phyloP scores from a whole-genome alignment of 2,113 vertebrate species.

The Percina caprodes region DNA sequence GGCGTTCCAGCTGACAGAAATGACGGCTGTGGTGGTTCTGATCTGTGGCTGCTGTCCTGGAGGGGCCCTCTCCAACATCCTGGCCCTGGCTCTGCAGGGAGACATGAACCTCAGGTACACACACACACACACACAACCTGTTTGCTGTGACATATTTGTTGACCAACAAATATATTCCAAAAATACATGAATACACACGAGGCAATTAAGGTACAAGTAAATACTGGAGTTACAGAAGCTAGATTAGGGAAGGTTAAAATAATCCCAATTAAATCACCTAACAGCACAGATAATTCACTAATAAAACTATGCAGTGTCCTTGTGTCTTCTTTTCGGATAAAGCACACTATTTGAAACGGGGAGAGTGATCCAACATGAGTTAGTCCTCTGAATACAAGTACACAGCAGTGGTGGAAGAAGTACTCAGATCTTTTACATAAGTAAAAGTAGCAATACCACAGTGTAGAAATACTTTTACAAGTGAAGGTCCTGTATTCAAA shows the following conservation, averaged over 20 bases:
- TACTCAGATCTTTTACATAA: too few relatives aligned
- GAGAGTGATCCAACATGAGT: too few relatives aligned
- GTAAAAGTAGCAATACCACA: too few relatives aligned
- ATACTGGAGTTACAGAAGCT: neutral
- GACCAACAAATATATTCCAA: neutral
- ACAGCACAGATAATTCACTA: too few relatives aligned
- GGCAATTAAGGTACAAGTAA: neutral
- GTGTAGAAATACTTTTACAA: too few relatives aligned
- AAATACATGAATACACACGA: neutral
- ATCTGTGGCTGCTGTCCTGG: conserved; percentile 89
- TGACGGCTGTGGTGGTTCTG: conserved; percentile 83
- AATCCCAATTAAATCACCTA: too few relatives aligned
- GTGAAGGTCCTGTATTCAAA: too few relatives aligned
- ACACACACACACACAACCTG: neutral
- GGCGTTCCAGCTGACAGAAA: conserved; percentile 76
- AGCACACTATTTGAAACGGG: too few relatives aligned
- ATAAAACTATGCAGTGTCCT: too few relatives aligned
- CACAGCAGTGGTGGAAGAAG: too few relatives aligned
- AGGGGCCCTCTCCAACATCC: conserved; percentile 86
- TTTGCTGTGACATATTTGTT: neutral
- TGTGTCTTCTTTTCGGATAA: too few relatives aligned
- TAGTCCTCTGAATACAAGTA: too few relatives aligned
- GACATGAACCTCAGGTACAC: conserved; percentile 91
- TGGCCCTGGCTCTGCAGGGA: conserved; percentile 84
- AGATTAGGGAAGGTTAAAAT: neutral